Base-by-base conservation (phyloP, 2,888 invertebrate species). In the Cephus rjabovi region DNA sequence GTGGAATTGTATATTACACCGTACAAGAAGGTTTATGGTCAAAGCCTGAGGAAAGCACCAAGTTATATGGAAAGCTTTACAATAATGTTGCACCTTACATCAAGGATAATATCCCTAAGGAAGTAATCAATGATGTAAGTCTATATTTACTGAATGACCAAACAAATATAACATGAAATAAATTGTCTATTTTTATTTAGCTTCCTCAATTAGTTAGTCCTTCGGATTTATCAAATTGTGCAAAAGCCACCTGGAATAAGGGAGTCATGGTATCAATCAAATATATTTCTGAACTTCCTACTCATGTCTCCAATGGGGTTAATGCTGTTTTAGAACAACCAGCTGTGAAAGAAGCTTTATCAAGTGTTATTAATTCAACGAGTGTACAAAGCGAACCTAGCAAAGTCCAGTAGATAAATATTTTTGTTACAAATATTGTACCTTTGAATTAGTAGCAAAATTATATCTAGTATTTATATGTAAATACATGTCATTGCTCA, bases 11-110 rank as follows among this genome's bases (percentile, higher is more conserved):
- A 56, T 92, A 92, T 81, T 90, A 89, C 75, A 90, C 89, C 6
- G 81, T 87, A 69, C 84, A 89, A 56, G 88, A 90, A 81, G 92
- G 92, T 68, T 79, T 92, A 0, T 92, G 92, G 92, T 90, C 90
- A 6, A 88, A 84, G 30, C 83, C 91, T 0, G 91, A 92, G 73
- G 89, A 91, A 31, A 89, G 88, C 12, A 86, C 88, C 11, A 85
- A 90, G 80, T 82, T 92, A 34, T 92, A 92, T 79, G 83, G 79
- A 35, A 90, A 85, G 80, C 77, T 92, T 3, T 89, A 90, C 76
- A 87, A 86, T 73, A 87, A 82, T 30, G 69, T 89, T 37, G 83
- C 86, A 34, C 91, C 91, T 4, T 86, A 87, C 30, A 75, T 92
- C 4, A 86, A 86, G 77, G 77, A 88, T 34, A 89, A 88, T 79